These are phyloP conservation scores for Otolemur garnettii DNA, from an alignment of 2,113 vertebrate species.

Conservation along the genomic window DNA sequence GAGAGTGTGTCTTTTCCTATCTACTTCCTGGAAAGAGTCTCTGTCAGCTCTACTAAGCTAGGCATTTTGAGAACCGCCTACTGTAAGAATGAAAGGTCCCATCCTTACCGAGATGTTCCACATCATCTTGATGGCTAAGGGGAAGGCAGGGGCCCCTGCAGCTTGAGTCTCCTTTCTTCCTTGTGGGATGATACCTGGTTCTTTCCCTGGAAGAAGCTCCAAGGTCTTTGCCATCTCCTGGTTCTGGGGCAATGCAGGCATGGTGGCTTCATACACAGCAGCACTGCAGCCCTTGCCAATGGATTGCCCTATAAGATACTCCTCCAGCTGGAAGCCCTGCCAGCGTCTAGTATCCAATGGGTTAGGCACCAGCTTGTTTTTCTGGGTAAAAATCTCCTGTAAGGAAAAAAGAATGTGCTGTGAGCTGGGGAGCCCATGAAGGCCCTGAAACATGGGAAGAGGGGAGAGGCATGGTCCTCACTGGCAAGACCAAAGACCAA, in stretches of 20 bases:
- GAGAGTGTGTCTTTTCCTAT: background rate
- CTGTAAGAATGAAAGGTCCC: rapidly evolving
- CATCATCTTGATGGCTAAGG: slow-evolving; percentile 91
- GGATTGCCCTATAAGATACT: slow-evolving; percentile 93
- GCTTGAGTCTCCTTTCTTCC: rapidly evolving
- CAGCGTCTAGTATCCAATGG: slow-evolving; percentile 85
- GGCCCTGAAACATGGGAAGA: background rate
- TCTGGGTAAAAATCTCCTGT: slow-evolving; percentile 91
- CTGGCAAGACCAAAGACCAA: background rate
- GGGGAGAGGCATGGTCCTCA: background rate
- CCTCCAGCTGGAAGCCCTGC: slow-evolving; percentile 93
- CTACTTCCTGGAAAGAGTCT: background rate
- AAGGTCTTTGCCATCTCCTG: rapidly evolving
- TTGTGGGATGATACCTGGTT: background rate
- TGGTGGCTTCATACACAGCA: slow-evolving; percentile 92
- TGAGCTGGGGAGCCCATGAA: background rate
- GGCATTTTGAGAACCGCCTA: background rate
- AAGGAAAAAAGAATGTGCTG: background rate
- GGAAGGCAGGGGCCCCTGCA: slow-evolving; percentile 67
- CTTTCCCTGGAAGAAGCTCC: rapidly evolving
- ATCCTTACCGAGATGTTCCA: slow-evolving; percentile 90
- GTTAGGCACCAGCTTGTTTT: slow-evolving; percentile 88
- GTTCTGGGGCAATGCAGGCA: slow-evolving; percentile 59
- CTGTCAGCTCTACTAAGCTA: rapidly evolving
- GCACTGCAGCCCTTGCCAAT: slow-evolving; percentile 95